Base-by-base conservation (phyloP, 1,140 invertebrate species). In the Temnothorax nylanderi region DNA sequence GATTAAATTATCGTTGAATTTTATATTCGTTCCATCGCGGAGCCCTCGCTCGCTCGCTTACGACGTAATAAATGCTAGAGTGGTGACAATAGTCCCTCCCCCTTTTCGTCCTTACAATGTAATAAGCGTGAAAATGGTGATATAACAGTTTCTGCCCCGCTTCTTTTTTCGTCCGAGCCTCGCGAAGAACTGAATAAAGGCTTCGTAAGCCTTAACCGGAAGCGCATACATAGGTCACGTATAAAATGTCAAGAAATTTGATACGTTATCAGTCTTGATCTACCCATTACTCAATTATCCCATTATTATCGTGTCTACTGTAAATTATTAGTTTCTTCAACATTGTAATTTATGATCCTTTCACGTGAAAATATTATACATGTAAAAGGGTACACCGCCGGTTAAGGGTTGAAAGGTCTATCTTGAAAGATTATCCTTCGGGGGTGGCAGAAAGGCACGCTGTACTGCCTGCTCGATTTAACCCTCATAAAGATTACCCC, bases 1-100 rank as follows among this genome's bases (percentile, higher is more conserved):
- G 56, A 75, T 75, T 75, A 75, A 75, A 84, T 75, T 75, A 74
- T 60, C 41, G 71, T 84, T 56, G 69, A 69, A 84, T 62, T 26
- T 74, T 84, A 60, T 47, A 84, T 60, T 60, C 80, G 49, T 60
- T 84, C 54, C 26, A 47, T 72, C 80, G 47, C 41, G 56, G 18
- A 62, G 56, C 47, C 49, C 34, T 47, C 80, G 37, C 10, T 44
- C 67, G 62, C 62, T 65, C 76, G 44, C 47, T 81, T 71, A 81
- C 49, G 51, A 58, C 69, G 78, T 32, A 44, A 81, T 37, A 80
- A 80, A 49, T 65, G 76, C 44, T 37, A 81, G 18, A 81, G 18
- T 51, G 16, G n/a, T 56, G 49, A 71, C 67, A 56, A 71, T 71
- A 81, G 49, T n/a, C 4, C 16, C 21, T 13, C 0, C 11, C 7